Conservation (phyloP, 2,113 vertebrate genomes). For the Calyptomena viridis region DNA sequence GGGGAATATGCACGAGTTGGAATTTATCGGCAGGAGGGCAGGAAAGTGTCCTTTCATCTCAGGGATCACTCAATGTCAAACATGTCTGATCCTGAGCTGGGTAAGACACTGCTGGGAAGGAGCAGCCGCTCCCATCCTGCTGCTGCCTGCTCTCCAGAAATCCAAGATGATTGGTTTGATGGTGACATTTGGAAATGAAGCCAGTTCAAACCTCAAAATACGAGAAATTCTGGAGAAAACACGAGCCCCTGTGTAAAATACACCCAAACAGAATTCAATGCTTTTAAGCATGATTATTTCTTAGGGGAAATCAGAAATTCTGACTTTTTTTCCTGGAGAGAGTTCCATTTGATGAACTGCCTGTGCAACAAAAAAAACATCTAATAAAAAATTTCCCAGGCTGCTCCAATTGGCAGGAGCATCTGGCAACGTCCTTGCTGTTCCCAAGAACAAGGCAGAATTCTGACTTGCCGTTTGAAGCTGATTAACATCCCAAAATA, state of each 20-base stretch:
- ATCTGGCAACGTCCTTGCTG: conserved; percentile 41
- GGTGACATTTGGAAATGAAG: not conserved
- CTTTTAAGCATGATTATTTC: not conserved
- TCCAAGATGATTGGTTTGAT: not conserved
- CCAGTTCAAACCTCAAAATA: not conserved
- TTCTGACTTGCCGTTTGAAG: conserved; percentile 3
- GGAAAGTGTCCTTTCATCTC: not conserved
- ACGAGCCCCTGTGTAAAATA: not conserved
- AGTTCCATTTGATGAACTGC: conserved; percentile 29
- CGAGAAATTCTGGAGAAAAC: not conserved
- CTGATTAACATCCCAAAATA: conserved; percentile 61
- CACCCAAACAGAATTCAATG: rapidly evolving
- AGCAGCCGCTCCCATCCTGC: not conserved
- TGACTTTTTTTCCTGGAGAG: conserved; percentile 22
- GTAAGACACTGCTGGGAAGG: not conserved
- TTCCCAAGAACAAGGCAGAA: conserved; percentile 49
- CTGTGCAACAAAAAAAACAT: not conserved
- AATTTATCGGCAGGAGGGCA: not conserved
- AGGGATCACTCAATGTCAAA: not conserved
- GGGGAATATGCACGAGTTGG: rapidly evolving
- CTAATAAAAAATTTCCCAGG: conserved; percentile 31
- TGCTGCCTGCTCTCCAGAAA: not conserved
- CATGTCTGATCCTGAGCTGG: not conserved
- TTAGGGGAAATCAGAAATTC: conserved; percentile 13
- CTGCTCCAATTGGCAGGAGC: conserved; percentile 15